A percentile compares a stretch with the other conserved stretches of the same genome.
These are phyloP conservation scores for Himalopsyche phryganea DNA, from an alignment of 1,140 invertebrate species.

Conservation along the genomic window DNA sequence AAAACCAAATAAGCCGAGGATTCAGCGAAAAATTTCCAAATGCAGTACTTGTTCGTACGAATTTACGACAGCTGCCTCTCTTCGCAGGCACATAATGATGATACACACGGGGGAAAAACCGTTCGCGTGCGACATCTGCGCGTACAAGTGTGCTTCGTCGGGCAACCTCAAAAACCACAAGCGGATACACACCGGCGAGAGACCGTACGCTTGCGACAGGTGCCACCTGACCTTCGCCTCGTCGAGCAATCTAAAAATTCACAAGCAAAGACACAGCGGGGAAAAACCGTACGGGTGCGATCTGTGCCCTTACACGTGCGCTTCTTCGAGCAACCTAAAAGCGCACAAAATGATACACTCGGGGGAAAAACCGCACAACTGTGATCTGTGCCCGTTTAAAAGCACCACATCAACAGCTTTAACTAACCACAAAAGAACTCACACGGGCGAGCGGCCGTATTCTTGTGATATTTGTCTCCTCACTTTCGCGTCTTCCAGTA, in stretches of 20 bases:
- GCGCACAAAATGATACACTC: constrained; percentile 4
- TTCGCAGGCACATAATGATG: too few species aligned
- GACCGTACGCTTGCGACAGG: constrained; percentile 2
- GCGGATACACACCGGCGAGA: neutral
- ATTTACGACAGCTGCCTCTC: too few species aligned
- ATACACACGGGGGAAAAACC: too few species aligned
- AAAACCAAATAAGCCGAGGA: too few species aligned
- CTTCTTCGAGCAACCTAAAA: neutral
- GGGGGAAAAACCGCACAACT: neutral
- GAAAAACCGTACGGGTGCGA: neutral
- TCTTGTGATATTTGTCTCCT: neutral
- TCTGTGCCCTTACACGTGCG: neutral
- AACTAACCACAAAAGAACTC: neutral
- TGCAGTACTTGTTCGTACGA: too few species aligned
- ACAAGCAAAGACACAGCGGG: constrained; percentile 5
- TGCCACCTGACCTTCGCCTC: neutral
- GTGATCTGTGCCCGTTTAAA: constrained; percentile 4
- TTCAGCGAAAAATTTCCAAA: too few species aligned
- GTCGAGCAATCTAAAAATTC: constrained; percentile 4
- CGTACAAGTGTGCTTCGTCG: neutral
- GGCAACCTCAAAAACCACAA: neutral
- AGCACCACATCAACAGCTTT: neutral
- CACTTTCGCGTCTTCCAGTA: neutral
- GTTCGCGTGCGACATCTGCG: neutral
- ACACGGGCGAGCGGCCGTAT: constrained; percentile 4